These are phyloP conservation scores for Artibeus lituratus DNA, from an alignment of 2,797 vertebrate species.

Conservation along the genomic window DNA sequence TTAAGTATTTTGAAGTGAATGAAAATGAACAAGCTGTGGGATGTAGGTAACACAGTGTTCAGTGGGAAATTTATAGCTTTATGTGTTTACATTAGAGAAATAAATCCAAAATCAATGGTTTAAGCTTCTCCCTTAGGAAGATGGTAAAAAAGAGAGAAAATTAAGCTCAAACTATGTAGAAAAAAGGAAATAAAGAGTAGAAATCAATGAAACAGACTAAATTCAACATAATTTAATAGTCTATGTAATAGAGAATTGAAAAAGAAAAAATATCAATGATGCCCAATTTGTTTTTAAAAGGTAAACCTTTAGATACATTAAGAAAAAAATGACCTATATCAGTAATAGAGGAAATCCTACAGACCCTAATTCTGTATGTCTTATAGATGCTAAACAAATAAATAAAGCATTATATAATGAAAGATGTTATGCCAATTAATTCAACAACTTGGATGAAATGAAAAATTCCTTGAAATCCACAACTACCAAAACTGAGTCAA, in stretches of 20 bases:
- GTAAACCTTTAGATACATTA: background rate
- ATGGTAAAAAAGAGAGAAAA: background rate
- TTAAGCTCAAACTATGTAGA: background rate
- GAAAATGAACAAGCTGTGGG: background rate
- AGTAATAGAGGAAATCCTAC: background rate
- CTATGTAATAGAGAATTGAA: background rate
- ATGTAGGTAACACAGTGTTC: background rate
- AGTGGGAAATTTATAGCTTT: background rate
- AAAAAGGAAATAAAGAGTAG: background rate
- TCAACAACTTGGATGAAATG: background rate
- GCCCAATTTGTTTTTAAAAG: background rate
- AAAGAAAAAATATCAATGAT: background rate
- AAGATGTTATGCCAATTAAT: background rate
- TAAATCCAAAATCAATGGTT: background rate
- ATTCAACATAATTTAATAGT: background rate
- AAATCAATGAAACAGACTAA: background rate
- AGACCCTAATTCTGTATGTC: background rate
- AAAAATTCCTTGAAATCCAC: background rate
- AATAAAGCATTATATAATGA: background rate
- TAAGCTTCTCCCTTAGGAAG: background rate
- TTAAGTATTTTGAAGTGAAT: background rate
- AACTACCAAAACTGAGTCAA: constrained; percentile 9
- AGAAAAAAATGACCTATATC: background rate
- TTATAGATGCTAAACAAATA: background rate
- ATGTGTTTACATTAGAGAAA: background rate